Conservation (phyloP, 1,140 invertebrate genomes). For the Oedothorax gibbosus region DNA sequence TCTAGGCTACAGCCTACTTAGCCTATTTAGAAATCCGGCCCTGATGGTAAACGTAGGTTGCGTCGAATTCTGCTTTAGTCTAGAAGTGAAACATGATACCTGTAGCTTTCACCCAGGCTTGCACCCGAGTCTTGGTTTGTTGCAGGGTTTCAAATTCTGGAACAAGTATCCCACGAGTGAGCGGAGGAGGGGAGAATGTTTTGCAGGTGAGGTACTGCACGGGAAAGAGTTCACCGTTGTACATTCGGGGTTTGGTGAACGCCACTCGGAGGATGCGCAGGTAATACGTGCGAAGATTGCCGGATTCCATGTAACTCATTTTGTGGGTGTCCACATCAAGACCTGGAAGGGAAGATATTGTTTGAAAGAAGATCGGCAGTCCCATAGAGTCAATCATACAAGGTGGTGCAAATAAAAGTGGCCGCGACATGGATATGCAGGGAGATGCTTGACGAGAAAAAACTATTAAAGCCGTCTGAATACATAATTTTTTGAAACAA, state of each 20-base stretch:
- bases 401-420: no score
- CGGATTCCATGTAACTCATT: conserved; percentile 64
- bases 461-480: no score
- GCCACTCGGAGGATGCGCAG: conserved; percentile 63
- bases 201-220: conserved; percentile 46
- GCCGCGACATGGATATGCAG: no score
- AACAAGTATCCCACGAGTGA: conserved; percentile 43
- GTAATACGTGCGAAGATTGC: conserved; percentile 57
- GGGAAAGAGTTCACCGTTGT: neutral
- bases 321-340: conserved; percentile 53
- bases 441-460: no score
- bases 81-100: conserved; percentile 15
- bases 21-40: no score
- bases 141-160: conserved; percentile 53
- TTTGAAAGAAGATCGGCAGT: no score
- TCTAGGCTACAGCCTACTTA: no score
- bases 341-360: neutral
- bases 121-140: conserved; percentile 43
- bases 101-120: conserved; percentile 60
- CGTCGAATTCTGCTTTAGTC: no score
- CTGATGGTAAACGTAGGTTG: no score
- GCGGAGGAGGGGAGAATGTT: conserved; percentile 59
- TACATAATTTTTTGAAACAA: no score
- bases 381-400: no score
- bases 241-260: conserved; percentile 47